phyloP scores from a whole-genome alignment of 2,888 invertebrate species.

The Proisotoma minuta region DNA sequence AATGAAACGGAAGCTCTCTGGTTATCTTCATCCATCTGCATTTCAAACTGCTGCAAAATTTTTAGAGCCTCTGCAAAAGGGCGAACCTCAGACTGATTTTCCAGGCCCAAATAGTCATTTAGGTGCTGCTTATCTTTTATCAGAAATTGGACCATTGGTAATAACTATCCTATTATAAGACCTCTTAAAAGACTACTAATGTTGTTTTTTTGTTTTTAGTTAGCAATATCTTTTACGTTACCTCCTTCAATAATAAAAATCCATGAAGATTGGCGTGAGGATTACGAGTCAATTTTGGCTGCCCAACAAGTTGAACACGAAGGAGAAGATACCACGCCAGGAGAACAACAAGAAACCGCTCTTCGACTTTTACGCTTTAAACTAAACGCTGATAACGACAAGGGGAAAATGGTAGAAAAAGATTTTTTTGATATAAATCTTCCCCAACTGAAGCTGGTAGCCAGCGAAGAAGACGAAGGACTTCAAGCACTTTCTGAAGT shows the following conservation, averaged over 20 bases:
- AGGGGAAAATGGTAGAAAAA: conserved; percentile 20
- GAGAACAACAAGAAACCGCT: conserved; percentile 14
- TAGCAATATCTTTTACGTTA: background rate
- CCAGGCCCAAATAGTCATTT: background rate
- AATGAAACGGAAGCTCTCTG: background rate
- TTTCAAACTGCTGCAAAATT: background rate
- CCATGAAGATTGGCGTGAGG: conserved; percentile 7
- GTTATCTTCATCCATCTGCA: background rate
- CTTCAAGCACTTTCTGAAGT: no score
- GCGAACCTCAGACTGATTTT: background rate
- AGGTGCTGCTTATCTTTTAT: background rate
- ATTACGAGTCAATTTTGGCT: conserved; percentile 12
- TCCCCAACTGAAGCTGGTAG: no score
- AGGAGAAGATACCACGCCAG: background rate
- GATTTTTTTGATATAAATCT: conserved; percentile 29
- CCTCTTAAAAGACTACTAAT: background rate
- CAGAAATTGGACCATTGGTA: background rate
- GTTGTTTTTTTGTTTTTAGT: background rate
- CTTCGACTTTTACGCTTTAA: conserved; percentile 19
- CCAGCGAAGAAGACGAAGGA: no score
- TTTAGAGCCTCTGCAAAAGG: background rate
- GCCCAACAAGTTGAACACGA: background rate
- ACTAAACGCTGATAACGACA: conserved; percentile 16
- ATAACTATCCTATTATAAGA: background rate
- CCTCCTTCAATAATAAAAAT: background rate